Percentiles rank a stretch among this genome's conserved stretches.
These are phyloP conservation scores for Autographa pulchrina DNA, from an alignment of 2,888 invertebrate species.

Conservation along the genomic window DNA sequence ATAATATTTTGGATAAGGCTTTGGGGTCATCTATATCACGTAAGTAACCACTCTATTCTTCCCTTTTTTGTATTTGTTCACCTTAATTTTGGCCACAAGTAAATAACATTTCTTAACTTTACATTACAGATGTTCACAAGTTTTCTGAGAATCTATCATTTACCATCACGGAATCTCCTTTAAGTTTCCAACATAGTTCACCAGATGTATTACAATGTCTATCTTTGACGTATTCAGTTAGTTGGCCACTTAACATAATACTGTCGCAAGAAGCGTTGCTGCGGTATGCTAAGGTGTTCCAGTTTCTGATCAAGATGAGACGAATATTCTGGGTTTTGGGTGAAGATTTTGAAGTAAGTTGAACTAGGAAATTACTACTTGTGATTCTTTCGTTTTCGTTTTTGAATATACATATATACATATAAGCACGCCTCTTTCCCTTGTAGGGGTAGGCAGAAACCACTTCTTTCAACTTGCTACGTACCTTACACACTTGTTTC, in stretches of 20 bases:
- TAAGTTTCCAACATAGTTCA: conserved; percentile 90
- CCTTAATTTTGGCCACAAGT: not conserved
- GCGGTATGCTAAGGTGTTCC: conserved; percentile 93
- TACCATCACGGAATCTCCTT: conserved; percentile 90
- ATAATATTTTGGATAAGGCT: conserved; percentile 92
- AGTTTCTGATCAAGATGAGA: conserved; percentile 93
- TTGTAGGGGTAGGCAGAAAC: too few species aligned
- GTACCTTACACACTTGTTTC: too few species aligned
- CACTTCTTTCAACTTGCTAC: too few species aligned
- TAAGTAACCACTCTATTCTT: conserved; percentile 76
- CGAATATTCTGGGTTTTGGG: conserved; percentile 94
- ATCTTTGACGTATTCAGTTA: conserved; percentile 91
- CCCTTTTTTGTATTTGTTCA: not conserved
- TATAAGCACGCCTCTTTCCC: too few species aligned
- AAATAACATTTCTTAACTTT: not conserved
- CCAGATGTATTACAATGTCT: conserved; percentile 92
- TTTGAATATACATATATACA: too few species aligned
- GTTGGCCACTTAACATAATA: conserved; percentile 94
- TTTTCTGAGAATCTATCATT: conserved; percentile 91
- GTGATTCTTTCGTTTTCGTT: too few species aligned
- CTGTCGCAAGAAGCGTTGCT: conserved; percentile 92
- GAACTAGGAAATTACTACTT: too few species aligned
- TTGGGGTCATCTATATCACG: conserved; percentile 91
- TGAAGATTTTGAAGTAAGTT: conserved; percentile 90
- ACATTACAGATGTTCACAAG: conserved; percentile 85